Conservation (phyloP, 2,113 vertebrate genomes). For the Aramus guarauna region DNA sequence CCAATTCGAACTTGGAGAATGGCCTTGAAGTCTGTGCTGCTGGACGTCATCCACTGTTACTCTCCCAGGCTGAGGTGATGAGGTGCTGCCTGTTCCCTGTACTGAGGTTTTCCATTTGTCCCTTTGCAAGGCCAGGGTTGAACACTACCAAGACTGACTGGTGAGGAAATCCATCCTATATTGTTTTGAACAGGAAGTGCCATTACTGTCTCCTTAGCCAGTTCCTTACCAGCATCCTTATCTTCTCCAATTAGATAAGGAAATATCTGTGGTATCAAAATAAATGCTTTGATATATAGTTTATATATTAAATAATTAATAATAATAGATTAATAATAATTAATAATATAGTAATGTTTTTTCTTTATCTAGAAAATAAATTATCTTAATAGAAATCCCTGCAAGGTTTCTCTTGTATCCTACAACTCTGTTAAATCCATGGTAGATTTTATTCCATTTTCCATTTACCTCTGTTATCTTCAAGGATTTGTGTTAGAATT, state of each 20-base stretch:
- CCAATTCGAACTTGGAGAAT: neutral
- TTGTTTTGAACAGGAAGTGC: neutral
- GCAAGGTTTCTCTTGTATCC: neutral
- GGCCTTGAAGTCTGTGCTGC: neutral
- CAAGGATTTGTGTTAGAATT: constrained; percentile 25
- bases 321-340: too few species aligned
- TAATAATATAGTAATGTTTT: too few species aligned
- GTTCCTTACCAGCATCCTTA: neutral
- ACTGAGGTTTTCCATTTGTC: neutral
- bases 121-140: neutral
- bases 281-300: neutral
- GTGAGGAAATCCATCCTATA: neutral
- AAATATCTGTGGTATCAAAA: neutral
- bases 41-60: neutral
- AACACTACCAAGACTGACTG: neutral
- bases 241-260: neutral
- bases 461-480: neutral
- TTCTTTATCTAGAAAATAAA: constrained; percentile 34
- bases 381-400: neutral
- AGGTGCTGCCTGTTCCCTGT: neutral
- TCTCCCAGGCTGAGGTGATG: neutral
- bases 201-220: neutral
- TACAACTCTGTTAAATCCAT: neutral
- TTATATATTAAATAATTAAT: too few species aligned
- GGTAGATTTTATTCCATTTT: neutral